A percentile compares a stretch with the other conserved stretches of the same genome.
These are phyloP conservation scores for Panulirus ornatus DNA, from an alignment of 1,140 invertebrate species.

Conservation along the genomic window DNA sequence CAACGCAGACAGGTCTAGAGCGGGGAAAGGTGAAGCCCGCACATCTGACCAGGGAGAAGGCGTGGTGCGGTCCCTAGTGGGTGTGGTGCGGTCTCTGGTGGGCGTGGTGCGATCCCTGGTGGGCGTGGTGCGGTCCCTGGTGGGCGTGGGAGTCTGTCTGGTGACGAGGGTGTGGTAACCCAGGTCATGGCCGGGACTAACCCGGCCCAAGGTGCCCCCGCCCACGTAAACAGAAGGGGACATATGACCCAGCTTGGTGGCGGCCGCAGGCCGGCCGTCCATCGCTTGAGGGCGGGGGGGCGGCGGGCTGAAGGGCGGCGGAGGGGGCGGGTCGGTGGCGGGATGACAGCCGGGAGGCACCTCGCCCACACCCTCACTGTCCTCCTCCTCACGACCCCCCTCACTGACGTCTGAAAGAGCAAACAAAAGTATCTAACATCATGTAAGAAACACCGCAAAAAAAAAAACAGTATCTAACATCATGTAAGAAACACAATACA, in stretches of 20 bases:
- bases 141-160: conserved; percentile 78
- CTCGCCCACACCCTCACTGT: conserved; percentile 66
- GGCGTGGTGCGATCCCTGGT: conserved; percentile 51
- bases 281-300: conserved; percentile 63
- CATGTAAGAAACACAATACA: not conserved
- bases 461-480: not conserved
- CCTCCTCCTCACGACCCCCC: conserved; percentile 64
- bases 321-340: conserved; percentile 61
- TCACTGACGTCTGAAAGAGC: conserved; percentile 64
- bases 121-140: conserved; percentile 58
- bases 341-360: conserved; percentile 59
- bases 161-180: conserved; percentile 87
- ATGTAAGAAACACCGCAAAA: not conserved
- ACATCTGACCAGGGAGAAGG: conserved; percentile 72
- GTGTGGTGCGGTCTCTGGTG: conserved; percentile 52
- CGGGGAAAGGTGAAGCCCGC: conserved; percentile 64
- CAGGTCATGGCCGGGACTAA: conserved; percentile 83
- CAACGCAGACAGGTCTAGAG: conserved; percentile 66
- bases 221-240: conserved; percentile 70
- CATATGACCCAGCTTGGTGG: conserved; percentile 68
- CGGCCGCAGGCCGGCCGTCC: conserved; percentile 63
- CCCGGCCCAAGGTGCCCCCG: conserved; percentile 69
- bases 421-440: not conserved
- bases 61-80: conserved; percentile 50
- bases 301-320: conserved; percentile 63